These are phyloP conservation scores for Holacanthus passer DNA, from an alignment of 2,113 vertebrate genomes.

Conservation along the genomic window DNA sequence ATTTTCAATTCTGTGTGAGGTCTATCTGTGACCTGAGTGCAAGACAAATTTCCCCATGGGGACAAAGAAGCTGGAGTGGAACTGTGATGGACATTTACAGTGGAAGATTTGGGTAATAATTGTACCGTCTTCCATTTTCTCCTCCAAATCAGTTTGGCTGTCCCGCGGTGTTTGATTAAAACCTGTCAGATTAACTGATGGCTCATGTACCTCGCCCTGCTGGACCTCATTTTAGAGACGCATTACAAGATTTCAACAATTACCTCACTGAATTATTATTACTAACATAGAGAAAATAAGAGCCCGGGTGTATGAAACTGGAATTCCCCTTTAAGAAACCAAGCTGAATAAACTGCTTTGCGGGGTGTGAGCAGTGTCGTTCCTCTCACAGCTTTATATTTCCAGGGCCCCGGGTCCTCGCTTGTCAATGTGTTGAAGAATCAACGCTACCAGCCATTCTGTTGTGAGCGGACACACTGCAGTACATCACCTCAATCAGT, in stretches of 20 bases:
- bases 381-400: conserved; percentile 43
- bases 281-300: background rate
- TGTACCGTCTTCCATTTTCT: background rate
- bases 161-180: conserved; percentile 20
- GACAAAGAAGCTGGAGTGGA: background rate
- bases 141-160: background rate
- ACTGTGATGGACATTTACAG: background rate
- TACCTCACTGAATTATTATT: conserved; percentile 2
- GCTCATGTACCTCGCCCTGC: background rate
- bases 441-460: conserved; percentile 70
- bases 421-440: conserved; percentile 66
- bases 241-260: conserved; percentile 15
- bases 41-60: background rate
- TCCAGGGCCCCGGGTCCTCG: conserved; percentile 30
- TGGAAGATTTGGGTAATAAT: background rate
- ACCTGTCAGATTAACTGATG: conserved; percentile 16
- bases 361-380: background rate
- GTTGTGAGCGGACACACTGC: conserved; percentile 74
- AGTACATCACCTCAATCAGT: conserved; percentile 86
- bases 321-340: conserved; percentile 21
- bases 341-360: background rate
- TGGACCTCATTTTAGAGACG: background rate
- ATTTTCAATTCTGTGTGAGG: background rate
- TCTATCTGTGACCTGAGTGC: background rate
- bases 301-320: background rate